Percentiles rank a stretch among this genome's conserved stretches.
Evolutionary conservation across 2,113 vertebrate species (phyloP).

Genomic region (Microcebus griseorufus): DNA sequence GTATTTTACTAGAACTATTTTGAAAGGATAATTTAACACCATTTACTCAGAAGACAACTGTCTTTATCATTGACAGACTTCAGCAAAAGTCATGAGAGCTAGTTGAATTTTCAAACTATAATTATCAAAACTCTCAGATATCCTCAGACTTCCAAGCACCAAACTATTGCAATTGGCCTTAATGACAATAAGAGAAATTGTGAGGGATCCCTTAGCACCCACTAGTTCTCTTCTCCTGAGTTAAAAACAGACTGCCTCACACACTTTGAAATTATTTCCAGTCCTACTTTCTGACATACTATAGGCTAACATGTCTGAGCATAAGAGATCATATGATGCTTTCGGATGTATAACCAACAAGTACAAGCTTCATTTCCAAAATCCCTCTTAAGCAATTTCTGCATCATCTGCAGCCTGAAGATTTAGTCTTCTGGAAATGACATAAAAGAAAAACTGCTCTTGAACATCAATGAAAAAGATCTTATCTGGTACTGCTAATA

Average conservation of each 20-base stretch:
- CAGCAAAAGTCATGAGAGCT: neutral
- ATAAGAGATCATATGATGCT: neutral
- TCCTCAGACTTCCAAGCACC: neutral
- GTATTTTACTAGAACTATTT: neutral
- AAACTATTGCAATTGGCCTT: neutral
- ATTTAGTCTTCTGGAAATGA: neutral
- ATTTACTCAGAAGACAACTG: neutral
- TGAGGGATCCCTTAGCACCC: too few species aligned
- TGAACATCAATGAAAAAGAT: neutral
- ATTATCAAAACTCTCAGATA: neutral
- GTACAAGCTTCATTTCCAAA: neutral
- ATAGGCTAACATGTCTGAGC: neutral
- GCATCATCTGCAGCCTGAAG: neutral
- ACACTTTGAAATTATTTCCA: neutral
- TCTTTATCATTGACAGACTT: neutral
- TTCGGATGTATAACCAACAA: neutral
- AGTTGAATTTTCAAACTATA: neutral
- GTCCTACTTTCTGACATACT: too few species aligned
- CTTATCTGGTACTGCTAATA: neutral
- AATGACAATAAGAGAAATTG: neutral
- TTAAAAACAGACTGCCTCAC: neutral
- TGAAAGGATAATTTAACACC: neutral
- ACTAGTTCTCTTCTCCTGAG: neutral
- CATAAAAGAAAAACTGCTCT: neutral
- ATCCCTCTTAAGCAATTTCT: neutral